These are phyloP conservation scores for Antechinus stuartii DNA, from an alignment of 2,113 vertebrate genomes.

Conservation along the genomic window DNA sequence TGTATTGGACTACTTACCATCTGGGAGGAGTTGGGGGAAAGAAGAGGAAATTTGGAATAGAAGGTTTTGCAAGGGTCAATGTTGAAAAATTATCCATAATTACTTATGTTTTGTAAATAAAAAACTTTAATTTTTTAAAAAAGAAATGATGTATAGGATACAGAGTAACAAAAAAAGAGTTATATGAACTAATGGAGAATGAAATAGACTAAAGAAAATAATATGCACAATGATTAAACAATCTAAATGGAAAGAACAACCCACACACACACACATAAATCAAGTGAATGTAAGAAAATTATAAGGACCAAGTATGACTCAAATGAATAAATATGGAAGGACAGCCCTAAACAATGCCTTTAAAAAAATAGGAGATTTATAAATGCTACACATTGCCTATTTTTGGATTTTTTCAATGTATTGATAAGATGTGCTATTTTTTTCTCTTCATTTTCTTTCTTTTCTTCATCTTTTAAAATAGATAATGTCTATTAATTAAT, in stretches of 20 bases:
- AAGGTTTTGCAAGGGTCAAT: too few species aligned
- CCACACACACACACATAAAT: not conserved
- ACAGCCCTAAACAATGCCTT: not conserved
- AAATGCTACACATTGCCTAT: not conserved
- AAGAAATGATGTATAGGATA: not conserved
- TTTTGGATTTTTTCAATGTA: not conserved
- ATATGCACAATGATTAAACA: not conserved
- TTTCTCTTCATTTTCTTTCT: not conserved
- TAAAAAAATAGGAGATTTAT: not conserved
- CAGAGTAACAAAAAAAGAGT: not conserved
- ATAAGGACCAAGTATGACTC: not conserved
- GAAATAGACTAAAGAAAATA: not conserved
- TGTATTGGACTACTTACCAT: too few species aligned
- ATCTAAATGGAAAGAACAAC: not conserved
- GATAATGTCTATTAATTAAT: too few species aligned
- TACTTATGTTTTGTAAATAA: not conserved
- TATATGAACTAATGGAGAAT: not conserved
- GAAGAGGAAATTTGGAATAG: too few species aligned
- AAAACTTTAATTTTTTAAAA: too few species aligned
- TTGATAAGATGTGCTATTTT: not conserved
- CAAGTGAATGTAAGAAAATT: not conserved
- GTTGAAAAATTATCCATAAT: too few species aligned
- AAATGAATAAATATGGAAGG: not conserved
- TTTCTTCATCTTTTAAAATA: not conserved
- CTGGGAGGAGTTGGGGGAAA: too few species aligned